Conservation (phyloP, 1,140 invertebrate genomes). For the Ditylenchus dipsaci region DNA sequence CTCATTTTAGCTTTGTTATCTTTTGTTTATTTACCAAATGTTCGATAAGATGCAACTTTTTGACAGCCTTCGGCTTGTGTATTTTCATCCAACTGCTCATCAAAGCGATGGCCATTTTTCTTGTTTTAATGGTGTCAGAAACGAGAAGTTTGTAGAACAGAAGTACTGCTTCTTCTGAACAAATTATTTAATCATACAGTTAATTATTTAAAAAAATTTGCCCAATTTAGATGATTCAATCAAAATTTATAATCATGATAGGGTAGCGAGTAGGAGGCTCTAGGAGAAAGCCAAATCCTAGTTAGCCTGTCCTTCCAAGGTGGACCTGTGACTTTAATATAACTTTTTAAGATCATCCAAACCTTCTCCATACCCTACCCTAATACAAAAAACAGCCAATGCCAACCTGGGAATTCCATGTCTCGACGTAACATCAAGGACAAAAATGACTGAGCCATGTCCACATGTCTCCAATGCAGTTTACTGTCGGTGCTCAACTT, state of each 20-base stretch:
- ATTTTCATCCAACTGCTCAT: constrained; percentile 72
- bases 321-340: too few species aligned
- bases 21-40: constrained; percentile 58
- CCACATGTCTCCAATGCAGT: constrained; percentile 73
- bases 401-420: constrained; percentile 57
- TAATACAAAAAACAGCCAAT: too few species aligned
- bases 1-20: constrained; percentile 54
- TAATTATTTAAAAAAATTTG: too few species aligned
- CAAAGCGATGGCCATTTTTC: constrained; percentile 64
- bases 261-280: too few species aligned
- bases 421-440: constrained; percentile 70
- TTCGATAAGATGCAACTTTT: constrained; percentile 57
- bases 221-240: too few species aligned
- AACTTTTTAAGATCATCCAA: too few species aligned
- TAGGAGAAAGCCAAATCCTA: too few species aligned
- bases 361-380: too few species aligned
- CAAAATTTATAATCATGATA: too few species aligned
- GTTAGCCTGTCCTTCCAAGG: too few species aligned
- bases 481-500: constrained; percentile 22
- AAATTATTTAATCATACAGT: constrained; percentile 48
- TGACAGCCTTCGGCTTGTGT: constrained; percentile 70
- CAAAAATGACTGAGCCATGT: constrained; percentile 72
- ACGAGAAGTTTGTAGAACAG: constrained; percentile 69
- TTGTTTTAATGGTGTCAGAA: constrained; percentile 72
- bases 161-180: constrained; percentile 66